Conservation (phyloP, 2,113 vertebrate genomes). For the Nannobrachium achirus region DNA sequence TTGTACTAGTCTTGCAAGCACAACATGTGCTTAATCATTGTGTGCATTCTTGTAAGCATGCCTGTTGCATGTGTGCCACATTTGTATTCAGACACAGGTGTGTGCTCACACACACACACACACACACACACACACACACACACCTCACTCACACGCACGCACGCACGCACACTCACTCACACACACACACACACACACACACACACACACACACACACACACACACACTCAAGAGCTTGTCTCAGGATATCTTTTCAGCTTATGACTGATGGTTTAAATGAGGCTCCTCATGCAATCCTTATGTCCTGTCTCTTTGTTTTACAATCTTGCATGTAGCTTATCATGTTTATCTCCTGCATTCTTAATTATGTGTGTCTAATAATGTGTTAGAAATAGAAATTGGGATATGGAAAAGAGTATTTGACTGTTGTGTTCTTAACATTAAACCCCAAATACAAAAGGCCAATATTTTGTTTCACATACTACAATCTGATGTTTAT, state of each 20-base stretch:
- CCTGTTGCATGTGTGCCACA: conserved; percentile 20
- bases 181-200: conserved; percentile 16
- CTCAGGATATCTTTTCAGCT: background rate
- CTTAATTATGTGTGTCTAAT: no score
- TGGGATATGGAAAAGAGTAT: no score
- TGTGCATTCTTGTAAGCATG: no score
- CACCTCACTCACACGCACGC: conserved; percentile 5
- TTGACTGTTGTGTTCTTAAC: no score
- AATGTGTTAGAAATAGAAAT: background rate
- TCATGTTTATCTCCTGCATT: background rate
- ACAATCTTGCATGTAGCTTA: conserved; percentile 5
- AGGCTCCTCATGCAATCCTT: background rate
- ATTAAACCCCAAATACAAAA: no score
- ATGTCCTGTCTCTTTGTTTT: background rate
- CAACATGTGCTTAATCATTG: conserved; percentile 4
- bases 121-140: conserved; percentile 4
- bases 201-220: background rate
- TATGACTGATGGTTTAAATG: background rate
- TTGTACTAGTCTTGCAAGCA: conserved; percentile 16
- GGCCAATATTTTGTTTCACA: no score
- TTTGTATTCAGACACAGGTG: conserved; percentile 3
- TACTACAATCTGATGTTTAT: no score
- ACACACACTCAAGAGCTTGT: background rate
- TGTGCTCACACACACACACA: conserved; percentile 1
- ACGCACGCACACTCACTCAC: background rate